These are phyloP conservation scores for Catocala sponsa DNA, from an alignment of 2,888 invertebrate genomes.

Conservation along the genomic window DNA sequence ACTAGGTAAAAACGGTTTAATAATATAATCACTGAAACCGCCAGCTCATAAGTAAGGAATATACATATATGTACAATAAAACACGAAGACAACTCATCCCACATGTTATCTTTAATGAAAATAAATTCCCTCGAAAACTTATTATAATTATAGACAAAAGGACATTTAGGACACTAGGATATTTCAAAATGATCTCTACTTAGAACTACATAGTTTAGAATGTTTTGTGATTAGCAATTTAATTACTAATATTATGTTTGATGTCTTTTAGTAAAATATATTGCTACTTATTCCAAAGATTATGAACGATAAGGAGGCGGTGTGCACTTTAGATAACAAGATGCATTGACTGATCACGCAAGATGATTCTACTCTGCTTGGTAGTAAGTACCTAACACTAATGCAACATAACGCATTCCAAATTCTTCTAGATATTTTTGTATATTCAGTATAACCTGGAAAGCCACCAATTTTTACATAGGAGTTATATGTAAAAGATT, in stretches of 20 bases:
- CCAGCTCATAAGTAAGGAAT: too few species aligned
- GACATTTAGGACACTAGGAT: slow-evolving; percentile 48
- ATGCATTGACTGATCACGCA: slow-evolving; percentile 16
- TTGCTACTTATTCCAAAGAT: slow-evolving; percentile 19
- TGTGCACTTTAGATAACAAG: slow-evolving; percentile 24
- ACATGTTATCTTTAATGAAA: slow-evolving; percentile 70
- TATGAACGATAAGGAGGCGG: slow-evolving; percentile 14
- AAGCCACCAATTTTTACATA: not conserved
- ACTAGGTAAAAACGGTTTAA: not conserved
- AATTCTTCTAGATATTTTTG: slow-evolving; percentile 1
- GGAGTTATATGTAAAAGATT: slow-evolving; percentile 4
- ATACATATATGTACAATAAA: slow-evolving; percentile 16
- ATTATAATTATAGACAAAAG: slow-evolving; percentile 59
- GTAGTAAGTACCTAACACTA: slow-evolving; percentile 16
- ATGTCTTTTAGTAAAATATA: slow-evolving; percentile 44
- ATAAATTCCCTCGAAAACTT: slow-evolving; percentile 66
- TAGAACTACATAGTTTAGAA: slow-evolving; percentile 44
- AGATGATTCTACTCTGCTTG: slow-evolving; percentile 29
- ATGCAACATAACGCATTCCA: slow-evolving; percentile 3
- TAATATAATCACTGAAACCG: too few species aligned
- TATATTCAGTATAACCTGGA: not conserved
- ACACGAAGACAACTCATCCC: slow-evolving; percentile 40
- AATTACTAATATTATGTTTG: slow-evolving; percentile 41
- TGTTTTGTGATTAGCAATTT: slow-evolving; percentile 41
- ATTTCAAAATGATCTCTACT: slow-evolving; percentile 44